These are phyloP conservation scores for Ips nitidus DNA, from an alignment of 1,140 invertebrate genomes.

Conservation along the genomic window DNA sequence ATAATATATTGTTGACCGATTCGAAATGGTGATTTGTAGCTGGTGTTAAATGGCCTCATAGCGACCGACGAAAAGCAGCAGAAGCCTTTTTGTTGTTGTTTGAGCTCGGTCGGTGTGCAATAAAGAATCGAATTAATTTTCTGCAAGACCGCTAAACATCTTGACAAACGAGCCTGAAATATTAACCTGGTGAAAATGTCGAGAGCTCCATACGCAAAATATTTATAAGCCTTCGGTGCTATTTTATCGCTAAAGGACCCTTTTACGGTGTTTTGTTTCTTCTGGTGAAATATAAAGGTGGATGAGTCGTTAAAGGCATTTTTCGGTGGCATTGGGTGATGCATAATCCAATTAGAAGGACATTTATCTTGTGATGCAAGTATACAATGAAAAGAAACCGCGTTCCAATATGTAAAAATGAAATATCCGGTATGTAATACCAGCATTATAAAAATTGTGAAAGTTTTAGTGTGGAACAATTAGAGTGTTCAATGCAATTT, in stretches of 20 bases:
- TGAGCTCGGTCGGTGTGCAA: constrained; percentile 32
- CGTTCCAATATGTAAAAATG: too few species aligned
- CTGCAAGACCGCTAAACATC: constrained; percentile 41
- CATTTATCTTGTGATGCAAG: too few species aligned
- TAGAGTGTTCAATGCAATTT: too few species aligned
- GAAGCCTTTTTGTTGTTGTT: constrained; percentile 36
- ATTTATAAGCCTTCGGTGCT: constrained; percentile 34
- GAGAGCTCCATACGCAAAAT: constrained; percentile 36
- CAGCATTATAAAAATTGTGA: too few species aligned
- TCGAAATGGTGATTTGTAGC: too few species aligned
- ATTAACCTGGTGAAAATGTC: constrained; percentile 40
- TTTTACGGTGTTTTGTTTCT: constrained; percentile 30
- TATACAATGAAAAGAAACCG: too few species aligned
- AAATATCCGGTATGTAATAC: too few species aligned
- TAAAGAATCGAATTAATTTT: constrained; percentile 42
- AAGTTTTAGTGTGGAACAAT: too few species aligned
- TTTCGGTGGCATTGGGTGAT: constrained; percentile 20
- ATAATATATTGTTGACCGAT: too few species aligned
- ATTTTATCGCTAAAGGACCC: constrained; percentile 29
- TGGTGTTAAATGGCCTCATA: constrained; percentile 1
- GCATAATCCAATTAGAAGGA: too few species aligned
- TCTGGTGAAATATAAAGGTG: constrained; percentile 7
- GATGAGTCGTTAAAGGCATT: constrained; percentile 15
- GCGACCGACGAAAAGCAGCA: constrained; percentile 31
- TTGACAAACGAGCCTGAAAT: constrained; percentile 45